phyloP scores from a whole-genome alignment of 1,140 invertebrate species.

The Drosophila santomea region DNA sequence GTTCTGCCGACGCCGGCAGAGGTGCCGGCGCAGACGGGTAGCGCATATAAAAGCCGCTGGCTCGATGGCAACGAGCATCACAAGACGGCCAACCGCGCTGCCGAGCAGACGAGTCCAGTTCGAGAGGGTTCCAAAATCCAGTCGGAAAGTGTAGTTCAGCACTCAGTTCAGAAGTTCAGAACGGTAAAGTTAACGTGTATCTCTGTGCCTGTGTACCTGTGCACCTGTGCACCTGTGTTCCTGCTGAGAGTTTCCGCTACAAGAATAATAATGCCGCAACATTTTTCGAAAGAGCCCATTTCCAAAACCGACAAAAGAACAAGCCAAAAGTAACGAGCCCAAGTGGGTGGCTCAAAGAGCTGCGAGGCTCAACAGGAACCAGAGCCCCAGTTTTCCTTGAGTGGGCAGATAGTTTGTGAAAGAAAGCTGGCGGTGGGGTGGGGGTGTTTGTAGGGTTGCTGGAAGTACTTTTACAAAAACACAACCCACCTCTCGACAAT shows the following conservation, averaged over 20 bases:
- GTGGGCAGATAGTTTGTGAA: constrained; percentile 58
- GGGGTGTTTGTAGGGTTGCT: not conserved
- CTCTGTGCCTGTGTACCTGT: not conserved
- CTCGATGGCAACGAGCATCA: constrained; percentile 64
- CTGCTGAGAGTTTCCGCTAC: constrained; percentile 75
- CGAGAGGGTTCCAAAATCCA: not conserved
- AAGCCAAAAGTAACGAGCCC: constrained; percentile 66
- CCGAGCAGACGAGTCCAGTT: constrained; percentile 62
- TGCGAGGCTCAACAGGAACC: constrained; percentile 52
- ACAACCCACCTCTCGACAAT: constrained; percentile 42
- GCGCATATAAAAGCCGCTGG: constrained; percentile 67
- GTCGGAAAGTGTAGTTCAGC: constrained; percentile 7
- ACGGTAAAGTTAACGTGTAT: constrained; percentile 69
- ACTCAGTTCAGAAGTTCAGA: constrained; percentile 22
- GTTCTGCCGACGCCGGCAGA: constrained; percentile 24
- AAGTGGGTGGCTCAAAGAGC: constrained; percentile 40
- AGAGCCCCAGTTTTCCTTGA: constrained; percentile 46
- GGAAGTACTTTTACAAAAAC: not conserved
- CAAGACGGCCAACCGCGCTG: constrained; percentile 73
- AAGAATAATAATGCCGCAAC: constrained; percentile 57
- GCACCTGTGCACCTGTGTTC: constrained; percentile 38
- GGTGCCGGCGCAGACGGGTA: constrained; percentile 18
- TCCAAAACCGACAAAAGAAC: constrained; percentile 73
- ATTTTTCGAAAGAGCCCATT: constrained; percentile 70
- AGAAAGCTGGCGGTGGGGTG: not conserved